Percentiles rank a stretch among this genome's conserved stretches.
Conservation (phyloP, 2,888 invertebrate genomes). For the Brachynemurus nebulosus region DNA sequence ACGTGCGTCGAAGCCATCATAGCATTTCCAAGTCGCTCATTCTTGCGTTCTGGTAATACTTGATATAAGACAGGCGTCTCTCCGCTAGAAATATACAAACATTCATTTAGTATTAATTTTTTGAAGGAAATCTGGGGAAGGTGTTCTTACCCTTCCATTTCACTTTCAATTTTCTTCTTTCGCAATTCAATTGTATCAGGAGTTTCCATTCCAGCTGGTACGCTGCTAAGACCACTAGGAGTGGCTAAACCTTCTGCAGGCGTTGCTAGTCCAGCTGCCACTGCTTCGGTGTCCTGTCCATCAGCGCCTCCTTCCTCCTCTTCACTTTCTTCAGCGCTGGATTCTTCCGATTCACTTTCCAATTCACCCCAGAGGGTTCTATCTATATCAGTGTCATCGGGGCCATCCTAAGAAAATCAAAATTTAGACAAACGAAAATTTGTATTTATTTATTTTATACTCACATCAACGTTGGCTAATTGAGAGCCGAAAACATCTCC, state of each 20-base stretch:
- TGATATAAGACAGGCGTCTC: slow-evolving; percentile 93
- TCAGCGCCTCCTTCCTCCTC: slow-evolving; percentile 36
- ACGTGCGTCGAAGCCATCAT: slow-evolving; percentile 99
- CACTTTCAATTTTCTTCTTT: slow-evolving; percentile 91
- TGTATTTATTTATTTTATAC: slow-evolving; percentile 20
- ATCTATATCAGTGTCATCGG: slow-evolving; percentile 81
- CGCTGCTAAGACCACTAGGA: slow-evolving; percentile 82
- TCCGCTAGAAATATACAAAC: slow-evolving; percentile 38
- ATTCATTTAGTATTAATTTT: slow-evolving; percentile 1
- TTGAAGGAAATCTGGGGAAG: background rate
- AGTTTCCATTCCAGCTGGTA: slow-evolving; percentile 93
- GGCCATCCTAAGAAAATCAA: slow-evolving; percentile 34
- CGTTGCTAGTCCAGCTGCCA: slow-evolving; percentile 76
- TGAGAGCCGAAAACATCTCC: slow-evolving; percentile 96
- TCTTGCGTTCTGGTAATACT: slow-evolving; percentile 86
- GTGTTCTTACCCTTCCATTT: slow-evolving; percentile 72
- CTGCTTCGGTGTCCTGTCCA: slow-evolving; percentile 39
- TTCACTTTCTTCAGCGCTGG: slow-evolving; percentile 53
- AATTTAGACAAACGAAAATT: slow-evolving; percentile 6
- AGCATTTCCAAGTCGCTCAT: slow-evolving; percentile 71
- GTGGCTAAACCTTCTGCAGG: slow-evolving; percentile 89
- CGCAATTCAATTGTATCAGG: slow-evolving; percentile 96
- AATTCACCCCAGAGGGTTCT: slow-evolving; percentile 94
- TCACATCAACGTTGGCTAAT: slow-evolving; percentile 54
- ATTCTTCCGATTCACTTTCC: slow-evolving; percentile 78